Conservation (phyloP, 2,797 vertebrate genomes). For the Antrozous pallidus region DNA sequence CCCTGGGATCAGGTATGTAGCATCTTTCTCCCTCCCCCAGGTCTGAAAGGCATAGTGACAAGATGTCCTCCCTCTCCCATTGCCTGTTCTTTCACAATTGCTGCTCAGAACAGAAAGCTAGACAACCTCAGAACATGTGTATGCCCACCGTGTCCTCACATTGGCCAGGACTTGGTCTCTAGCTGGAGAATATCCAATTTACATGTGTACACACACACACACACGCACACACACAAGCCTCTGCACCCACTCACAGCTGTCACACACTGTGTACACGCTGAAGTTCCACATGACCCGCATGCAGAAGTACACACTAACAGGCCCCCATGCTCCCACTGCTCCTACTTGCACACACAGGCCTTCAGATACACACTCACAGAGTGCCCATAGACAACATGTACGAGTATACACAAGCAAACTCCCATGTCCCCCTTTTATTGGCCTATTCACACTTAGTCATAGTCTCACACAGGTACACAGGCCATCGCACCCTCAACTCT, state of each 20-base stretch:
- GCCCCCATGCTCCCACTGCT: neutral
- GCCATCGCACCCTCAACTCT: neutral
- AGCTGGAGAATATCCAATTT: neutral
- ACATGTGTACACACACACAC: neutral
- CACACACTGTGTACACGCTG: neutral
- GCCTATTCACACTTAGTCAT: neutral
- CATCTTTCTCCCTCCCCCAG: neutral
- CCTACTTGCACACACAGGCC: neutral
- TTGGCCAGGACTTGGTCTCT: neutral
- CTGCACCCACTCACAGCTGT: neutral
- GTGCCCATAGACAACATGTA: neutral
- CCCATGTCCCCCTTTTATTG: accelerated
- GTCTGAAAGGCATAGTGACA: neutral
- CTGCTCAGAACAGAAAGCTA: neutral
- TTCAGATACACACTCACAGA: neutral
- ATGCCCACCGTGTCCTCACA: accelerated
- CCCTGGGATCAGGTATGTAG: neutral
- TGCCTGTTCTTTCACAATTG: neutral
- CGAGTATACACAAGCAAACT: neutral
- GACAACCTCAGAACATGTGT: neutral
- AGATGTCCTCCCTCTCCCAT: neutral
- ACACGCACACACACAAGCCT: neutral
- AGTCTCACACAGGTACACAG: accelerated
- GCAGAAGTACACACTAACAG: neutral
- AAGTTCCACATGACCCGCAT: neutral